These are phyloP conservation scores for Lathronympha strigana DNA, from an alignment of 2,888 invertebrate genomes.

Conservation along the genomic window DNA sequence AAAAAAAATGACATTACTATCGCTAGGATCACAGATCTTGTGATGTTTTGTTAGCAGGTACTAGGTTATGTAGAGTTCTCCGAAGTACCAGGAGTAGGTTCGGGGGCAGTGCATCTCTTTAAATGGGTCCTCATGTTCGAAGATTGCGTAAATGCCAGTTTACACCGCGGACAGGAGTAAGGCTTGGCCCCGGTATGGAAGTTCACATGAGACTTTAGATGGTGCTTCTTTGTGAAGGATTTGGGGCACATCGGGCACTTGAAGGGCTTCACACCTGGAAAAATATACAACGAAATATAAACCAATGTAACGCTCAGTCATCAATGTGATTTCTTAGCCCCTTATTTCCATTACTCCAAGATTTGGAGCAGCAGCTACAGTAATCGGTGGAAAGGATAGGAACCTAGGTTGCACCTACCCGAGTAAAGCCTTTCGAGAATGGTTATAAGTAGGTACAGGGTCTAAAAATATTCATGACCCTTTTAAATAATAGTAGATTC, in stretches of 20 bases:
- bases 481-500: no score
- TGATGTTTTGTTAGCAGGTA: not conserved
- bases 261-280: slow-evolving; percentile 90
- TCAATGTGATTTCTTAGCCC: no score
- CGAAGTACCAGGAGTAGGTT: slow-evolving; percentile 26
- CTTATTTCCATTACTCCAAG: no score
- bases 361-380: no score
- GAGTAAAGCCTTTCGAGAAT: no score
- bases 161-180: slow-evolving; percentile 86
- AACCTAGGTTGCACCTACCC: no score
- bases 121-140: slow-evolving; percentile 94
- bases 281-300: not conserved
- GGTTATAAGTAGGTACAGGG: no score
- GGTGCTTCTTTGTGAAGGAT: slow-evolving; percentile 94
- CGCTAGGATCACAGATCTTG: no score
- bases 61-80: not conserved
- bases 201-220: slow-evolving; percentile 92
- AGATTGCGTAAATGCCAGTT: slow-evolving; percentile 91
- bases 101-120: slow-evolving; percentile 87
- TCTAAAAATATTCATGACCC: no score
- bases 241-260: slow-evolving; percentile 87
- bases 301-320: no score
- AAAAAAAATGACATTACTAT: no score
- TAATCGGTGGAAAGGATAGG: no score
- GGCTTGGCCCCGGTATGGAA: slow-evolving; percentile 94